A percentile compares a stretch with the other conserved stretches of the same genome.
Evolutionary conservation across 2,113 vertebrate genomes (phyloP).

Genomic region (Chionis minor): DNA sequence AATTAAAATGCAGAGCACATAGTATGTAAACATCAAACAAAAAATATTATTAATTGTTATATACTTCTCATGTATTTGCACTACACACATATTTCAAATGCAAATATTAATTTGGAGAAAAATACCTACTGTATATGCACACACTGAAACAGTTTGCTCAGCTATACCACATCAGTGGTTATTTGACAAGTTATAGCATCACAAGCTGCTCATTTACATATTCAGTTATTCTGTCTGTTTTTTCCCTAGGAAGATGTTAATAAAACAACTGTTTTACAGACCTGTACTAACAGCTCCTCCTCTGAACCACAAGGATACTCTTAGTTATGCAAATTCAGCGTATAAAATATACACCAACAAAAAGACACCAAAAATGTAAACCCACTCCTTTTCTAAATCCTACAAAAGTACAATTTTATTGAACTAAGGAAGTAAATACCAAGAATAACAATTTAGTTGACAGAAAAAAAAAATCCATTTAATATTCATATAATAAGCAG

Average conservation of each 20-base stretch:
- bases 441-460: not conserved
- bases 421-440: not conserved
- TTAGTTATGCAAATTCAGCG: not conserved
- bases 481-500: not conserved
- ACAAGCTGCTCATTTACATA: constrained; percentile 25
- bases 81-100: constrained; percentile 53
- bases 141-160: constrained; percentile 67
- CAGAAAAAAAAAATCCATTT: not conserved
- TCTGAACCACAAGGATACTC: not conserved
- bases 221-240: not conserved
- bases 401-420: not conserved
- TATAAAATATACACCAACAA: not conserved
- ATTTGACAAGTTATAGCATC: constrained; percentile 52
- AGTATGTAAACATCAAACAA: constrained; percentile 50
- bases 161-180: constrained; percentile 47
- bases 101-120: constrained; percentile 65
- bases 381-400: not conserved
- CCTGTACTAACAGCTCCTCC: not conserved
- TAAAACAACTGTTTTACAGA: constrained; percentile 16
- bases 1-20: constrained; percentile 61
- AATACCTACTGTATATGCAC: constrained; percentile 51
- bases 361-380: not conserved
- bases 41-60: constrained; percentile 66
- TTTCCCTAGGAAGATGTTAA: constrained; percentile 3
- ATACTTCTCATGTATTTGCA: constrained; percentile 61